These are phyloP conservation scores for Scophthalmus maximus DNA, from an alignment of 2,113 vertebrate genomes.

Conservation along the genomic window DNA sequence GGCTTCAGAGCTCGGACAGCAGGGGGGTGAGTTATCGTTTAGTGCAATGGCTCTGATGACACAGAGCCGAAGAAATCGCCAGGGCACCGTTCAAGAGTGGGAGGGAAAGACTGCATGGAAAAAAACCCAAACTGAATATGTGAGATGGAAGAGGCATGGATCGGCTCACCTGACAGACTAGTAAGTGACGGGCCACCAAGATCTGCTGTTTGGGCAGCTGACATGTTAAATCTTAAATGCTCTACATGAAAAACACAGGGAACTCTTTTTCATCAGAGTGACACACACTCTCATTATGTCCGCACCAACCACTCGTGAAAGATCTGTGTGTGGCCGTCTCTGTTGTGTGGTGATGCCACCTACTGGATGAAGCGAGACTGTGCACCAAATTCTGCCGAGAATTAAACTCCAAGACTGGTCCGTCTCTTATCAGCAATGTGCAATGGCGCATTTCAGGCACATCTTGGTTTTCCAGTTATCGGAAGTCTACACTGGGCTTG, in stretches of 20 bases:
- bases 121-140: background rate
- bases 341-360: slow-evolving; percentile 71
- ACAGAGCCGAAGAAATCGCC: slow-evolving; percentile 22
- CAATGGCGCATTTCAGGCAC: background rate
- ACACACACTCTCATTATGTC: background rate
- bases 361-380: slow-evolving; percentile 47
- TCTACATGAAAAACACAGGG: background rate
- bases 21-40: slow-evolving; percentile 45
- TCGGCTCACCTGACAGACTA: background rate
- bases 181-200: background rate
- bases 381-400: slow-evolving; percentile 17
- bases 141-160: slow-evolving; percentile 5
- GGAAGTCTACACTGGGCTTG: slow-evolving; percentile 2
- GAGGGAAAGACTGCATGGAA: background rate
- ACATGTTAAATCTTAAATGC: background rate
- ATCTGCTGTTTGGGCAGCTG: background rate
- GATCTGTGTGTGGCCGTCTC: background rate
- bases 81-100: slow-evolving; percentile 27
- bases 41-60: slow-evolving; percentile 43
- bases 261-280: background rate
- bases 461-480: background rate
- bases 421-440: too few species aligned
- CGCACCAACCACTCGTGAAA: background rate
- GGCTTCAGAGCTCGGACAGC: background rate
- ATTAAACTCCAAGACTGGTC: background rate